phyloP scores from a whole-genome alignment of 1,140 invertebrate genomes.

The Mizuhopecten yessoensis region DNA sequence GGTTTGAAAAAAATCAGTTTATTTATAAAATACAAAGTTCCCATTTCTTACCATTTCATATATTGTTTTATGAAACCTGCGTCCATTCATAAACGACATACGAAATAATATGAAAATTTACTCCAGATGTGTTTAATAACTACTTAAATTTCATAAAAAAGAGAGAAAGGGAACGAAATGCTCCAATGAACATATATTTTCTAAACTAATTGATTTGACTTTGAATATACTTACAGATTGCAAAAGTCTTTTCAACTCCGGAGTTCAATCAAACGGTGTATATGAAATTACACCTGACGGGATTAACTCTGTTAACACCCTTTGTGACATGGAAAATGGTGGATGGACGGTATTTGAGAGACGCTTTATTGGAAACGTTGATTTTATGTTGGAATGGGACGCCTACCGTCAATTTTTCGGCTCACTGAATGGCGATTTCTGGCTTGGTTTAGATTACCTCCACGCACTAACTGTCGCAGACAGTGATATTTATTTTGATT shows the following conservation, averaged over 20 bases:
- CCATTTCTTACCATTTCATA: too few species aligned
- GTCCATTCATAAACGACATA: too few species aligned
- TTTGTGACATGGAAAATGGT: neutral
- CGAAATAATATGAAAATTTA: too few species aligned
- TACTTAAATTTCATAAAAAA: too few species aligned
- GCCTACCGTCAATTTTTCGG: neutral
- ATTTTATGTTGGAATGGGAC: neutral
- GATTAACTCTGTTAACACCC: neutral
- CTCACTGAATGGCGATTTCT: neutral
- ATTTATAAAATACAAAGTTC: too few species aligned
- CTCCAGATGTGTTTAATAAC: too few species aligned
- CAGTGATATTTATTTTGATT: neutral
- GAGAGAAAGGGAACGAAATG: too few species aligned
- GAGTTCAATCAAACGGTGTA: neutral
- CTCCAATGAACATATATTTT: too few species aligned
- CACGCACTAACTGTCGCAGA: neutral
- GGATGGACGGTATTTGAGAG: neutral
- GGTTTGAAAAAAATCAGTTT: too few species aligned
- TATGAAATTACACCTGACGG: neutral
- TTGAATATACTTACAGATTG: neutral
- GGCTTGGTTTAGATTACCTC: neutral
- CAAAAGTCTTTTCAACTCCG: neutral
- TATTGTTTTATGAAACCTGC: too few species aligned
- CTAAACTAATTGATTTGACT: too few species aligned
- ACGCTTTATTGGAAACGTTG: neutral